phyloP scores from a whole-genome alignment of 2,113 vertebrate species.

The Leuciscus idus region DNA sequence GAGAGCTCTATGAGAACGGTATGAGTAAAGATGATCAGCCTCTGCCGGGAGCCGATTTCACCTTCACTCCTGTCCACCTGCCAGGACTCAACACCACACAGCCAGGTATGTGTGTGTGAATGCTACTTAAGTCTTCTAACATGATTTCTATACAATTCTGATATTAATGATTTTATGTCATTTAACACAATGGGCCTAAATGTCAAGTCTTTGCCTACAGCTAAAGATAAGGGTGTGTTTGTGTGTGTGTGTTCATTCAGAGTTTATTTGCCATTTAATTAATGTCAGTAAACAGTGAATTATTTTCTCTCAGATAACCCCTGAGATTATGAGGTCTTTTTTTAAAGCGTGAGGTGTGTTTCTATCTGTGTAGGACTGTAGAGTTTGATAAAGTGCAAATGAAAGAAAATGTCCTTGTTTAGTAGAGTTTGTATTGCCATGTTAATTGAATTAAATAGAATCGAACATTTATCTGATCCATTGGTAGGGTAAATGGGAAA shows the following conservation, averaged over 20 bases:
- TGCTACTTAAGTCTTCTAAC: slow-evolving; percentile 9
- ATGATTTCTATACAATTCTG: neutral
- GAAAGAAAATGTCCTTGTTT: neutral
- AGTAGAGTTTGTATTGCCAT: slow-evolving; percentile 1
- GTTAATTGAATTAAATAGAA: neutral
- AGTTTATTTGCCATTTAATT: slow-evolving; percentile 61
- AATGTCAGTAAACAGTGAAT: slow-evolving; percentile 44
- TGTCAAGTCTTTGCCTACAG: slow-evolving; percentile 25
- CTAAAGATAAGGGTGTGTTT: neutral
- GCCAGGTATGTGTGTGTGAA: slow-evolving; percentile 56
- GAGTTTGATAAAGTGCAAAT: neutral
- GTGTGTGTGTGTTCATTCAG: slow-evolving; percentile 42
- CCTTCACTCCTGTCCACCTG: slow-evolving; percentile 80
- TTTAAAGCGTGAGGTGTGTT: neutral
- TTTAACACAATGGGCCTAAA: slow-evolving; percentile 11
- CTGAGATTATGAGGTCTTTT: slow-evolving; percentile 3
- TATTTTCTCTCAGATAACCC: slow-evolving; percentile 38
- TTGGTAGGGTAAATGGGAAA: neutral
- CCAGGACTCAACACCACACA: slow-evolving; percentile 79
- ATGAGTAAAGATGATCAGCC: slow-evolving; percentile 83
- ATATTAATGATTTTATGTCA: neutral
- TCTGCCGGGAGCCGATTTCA: slow-evolving; percentile 78
- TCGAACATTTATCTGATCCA: neutral
- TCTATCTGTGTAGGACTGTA: neutral
- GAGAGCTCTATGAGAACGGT: slow-evolving; percentile 88